Conservation (phyloP, 2,888 invertebrate species). For the Halocaridina rubra region DNA sequence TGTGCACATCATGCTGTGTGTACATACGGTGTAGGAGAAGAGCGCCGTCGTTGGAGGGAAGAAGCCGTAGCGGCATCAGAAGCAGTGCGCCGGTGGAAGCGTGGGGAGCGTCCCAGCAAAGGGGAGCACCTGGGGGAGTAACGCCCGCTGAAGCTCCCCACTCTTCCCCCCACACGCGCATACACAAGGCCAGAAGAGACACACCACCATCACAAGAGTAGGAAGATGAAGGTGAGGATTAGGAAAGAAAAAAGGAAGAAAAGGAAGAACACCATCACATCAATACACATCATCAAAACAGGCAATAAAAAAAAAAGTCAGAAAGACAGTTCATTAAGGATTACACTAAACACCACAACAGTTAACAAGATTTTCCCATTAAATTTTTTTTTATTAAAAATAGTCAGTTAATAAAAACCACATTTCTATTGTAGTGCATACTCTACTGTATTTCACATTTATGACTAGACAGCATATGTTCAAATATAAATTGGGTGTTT, state of each 20-base stretch:
- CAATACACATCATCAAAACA: slow-evolving; percentile 36
- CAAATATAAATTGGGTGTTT: too few species aligned
- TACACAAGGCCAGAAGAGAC: slow-evolving; percentile 21
- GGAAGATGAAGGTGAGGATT: too few species aligned
- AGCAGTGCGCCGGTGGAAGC: slow-evolving; percentile 60
- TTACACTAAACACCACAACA: too few species aligned
- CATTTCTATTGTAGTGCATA: too few species aligned
- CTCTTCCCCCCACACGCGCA: slow-evolving; percentile 23
- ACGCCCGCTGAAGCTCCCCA: slow-evolving; percentile 49
- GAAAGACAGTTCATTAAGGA: too few species aligned
- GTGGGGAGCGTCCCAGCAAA: slow-evolving; percentile 61
- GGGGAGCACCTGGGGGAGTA: slow-evolving; percentile 55
- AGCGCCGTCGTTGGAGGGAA: slow-evolving; percentile 54
- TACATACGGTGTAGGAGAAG: slow-evolving; percentile 60
- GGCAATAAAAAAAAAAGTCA: slow-evolving; percentile 36
- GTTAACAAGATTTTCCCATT: too few species aligned
- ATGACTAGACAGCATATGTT: too few species aligned
- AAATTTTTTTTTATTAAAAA: too few species aligned
- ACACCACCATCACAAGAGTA: slow-evolving; percentile 26
- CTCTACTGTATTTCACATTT: too few species aligned
- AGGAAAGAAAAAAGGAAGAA: too few species aligned
- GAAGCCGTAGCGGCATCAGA: slow-evolving; percentile 47
- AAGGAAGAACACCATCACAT: slow-evolving; percentile 30
- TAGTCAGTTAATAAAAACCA: too few species aligned
- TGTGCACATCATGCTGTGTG: slow-evolving; percentile 44